Base-by-base conservation (phyloP, 2,888 invertebrate genomes). In the Merodon equestris region DNA sequence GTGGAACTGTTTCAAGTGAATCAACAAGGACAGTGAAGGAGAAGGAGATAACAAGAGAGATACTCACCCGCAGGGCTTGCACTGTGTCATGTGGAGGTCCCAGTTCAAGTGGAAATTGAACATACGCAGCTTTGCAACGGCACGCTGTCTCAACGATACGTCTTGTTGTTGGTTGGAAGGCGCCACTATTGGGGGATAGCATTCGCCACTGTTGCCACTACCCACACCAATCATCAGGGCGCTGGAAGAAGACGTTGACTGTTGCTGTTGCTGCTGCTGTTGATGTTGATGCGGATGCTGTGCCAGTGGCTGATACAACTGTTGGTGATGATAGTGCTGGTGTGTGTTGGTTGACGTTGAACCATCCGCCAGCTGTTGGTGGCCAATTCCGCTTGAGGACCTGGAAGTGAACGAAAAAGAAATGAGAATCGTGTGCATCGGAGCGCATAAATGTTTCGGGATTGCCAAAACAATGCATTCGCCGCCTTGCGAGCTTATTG, bases 41-140 rank as follows among this genome's bases (percentile, higher is more conserved):
- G 50, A 50, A 14, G 17, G 45, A 57, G 53, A 44, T 51, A 40
- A 63, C 60, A 57, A 36, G 54, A 9, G 45, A 56, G 36, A 47
- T 66, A 88, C 89, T 86, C 83, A 89, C 89, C 89, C 88, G 83
- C 89, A 89, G 56, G 89, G 89, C 71, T 89, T 89, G 84, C 89
- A 89, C 82, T 89, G 89, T 84, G 88, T 89, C 89, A 89, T 89
- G 82, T 89, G 89, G 71, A 89, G 85, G 84, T 89, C 89, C 89
- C 89, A 89, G 84, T 89, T 89, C 58, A 89, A 84, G 82, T 89
- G 88, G 77, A 89, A 89, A 85, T 89, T 89, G 82, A 89, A 89
- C 87, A 89, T 87, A 81, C 88, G 87, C 83, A 89, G 82, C 84
- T 89, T 89, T 66, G 89, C 89, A 67, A 89, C 88, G 60, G 89